Evolutionary conservation across 2,113 vertebrate genomes (phyloP), one percentile per base, ranked within the genome.

Genomic region (Centropristis striata): DNA sequence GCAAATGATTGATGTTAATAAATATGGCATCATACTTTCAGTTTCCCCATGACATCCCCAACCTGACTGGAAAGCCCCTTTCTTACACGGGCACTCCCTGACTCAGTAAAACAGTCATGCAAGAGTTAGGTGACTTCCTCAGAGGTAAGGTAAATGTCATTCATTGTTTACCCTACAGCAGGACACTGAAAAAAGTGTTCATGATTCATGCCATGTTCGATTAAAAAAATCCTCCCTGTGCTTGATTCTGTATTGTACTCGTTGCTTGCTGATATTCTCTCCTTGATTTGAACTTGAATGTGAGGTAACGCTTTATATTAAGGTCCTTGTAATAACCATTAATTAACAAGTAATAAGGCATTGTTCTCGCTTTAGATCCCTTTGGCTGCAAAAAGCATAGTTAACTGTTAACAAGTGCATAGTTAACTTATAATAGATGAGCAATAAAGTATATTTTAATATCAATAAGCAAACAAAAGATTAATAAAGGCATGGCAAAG

Each of bases 61-160:
- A 16, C 18, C 23, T 65, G 20, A 16, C 13, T 10, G 86, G 88
- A 90, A 91, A 85, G 78, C 12, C 81, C 88, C 76, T 68, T 21
- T 1, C 57, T 65, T 15, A 51, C 32, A 14, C 9, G 4, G 8
- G 5, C 36, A 44, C 25, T 18, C 41, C 18, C 18, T 61, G 41
- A 58, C 8, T 67, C 46, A 28, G 12, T 27, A 4, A 55, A 66
- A 37, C 27, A 53, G 18, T 1, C 23, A 27, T 0, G 0, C 39
- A 41, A 58, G 5, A 60, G 60, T 54, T 28, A 59, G 87, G 88
- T 83, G 83, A 70, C 64, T 85, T 83, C 84, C 81, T 28, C 12
- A 5, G 15, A 49, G 32, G 9, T 11, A 47, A 4, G 0, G 8
- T 16, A 41, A 67, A 64, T 42, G 20, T 20, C 63, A 16, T 3